Base-by-base conservation (phyloP, 2,113 vertebrate genomes). In the Oplegnathus fasciatus region DNA sequence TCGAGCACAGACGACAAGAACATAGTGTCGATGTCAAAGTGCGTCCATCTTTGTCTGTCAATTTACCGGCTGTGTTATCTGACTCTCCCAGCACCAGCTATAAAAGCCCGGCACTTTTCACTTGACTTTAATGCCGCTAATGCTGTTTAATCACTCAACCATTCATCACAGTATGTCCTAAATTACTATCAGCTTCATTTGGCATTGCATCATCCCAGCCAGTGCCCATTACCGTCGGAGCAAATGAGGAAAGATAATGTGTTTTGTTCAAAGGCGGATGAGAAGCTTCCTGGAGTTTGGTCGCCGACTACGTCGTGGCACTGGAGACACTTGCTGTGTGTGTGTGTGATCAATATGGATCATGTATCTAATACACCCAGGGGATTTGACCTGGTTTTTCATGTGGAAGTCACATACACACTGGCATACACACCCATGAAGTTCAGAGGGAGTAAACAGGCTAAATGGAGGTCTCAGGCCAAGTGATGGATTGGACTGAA, bases 181-280 rank as follows among this genome's bases (percentile, higher is more conserved):
- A 92, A 93, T 92, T 80, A 89, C 83, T 70, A 84, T 78, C 74
- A 5, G 83, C 85, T 85, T 91, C 84, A 91, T 86, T 92, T 85
- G 76, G 62, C 65, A 0, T 88, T 44, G 79, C 88, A 69, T 88
- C 84, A 72, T 78, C 90, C 32, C 37, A 48, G 84, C 83, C 83
- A 46, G 78, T 62, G 72, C 52, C 78, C 62, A 89, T 86, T 88
- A 85, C 68, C 50, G 2, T 5, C 1, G 28, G 40, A 32, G 68
- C 69, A 87, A 87, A 83, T 52, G 74, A 87, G 77, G 86, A 82
- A 71, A 66, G 74, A 86, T 90, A 87, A 89, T 87, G 78, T 71
- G 80, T 86, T 86, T 90, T 88, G 67, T 82, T 83, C 61, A 46
- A 68, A 72, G 55, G 73, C 48, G 57, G 83, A 88, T 50, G 71